Percentiles rank a stretch among this genome's conserved stretches.
phyloP scores from a whole-genome alignment of 2,888 invertebrate genomes.

The Mesorhabditis spiculigera region DNA sequence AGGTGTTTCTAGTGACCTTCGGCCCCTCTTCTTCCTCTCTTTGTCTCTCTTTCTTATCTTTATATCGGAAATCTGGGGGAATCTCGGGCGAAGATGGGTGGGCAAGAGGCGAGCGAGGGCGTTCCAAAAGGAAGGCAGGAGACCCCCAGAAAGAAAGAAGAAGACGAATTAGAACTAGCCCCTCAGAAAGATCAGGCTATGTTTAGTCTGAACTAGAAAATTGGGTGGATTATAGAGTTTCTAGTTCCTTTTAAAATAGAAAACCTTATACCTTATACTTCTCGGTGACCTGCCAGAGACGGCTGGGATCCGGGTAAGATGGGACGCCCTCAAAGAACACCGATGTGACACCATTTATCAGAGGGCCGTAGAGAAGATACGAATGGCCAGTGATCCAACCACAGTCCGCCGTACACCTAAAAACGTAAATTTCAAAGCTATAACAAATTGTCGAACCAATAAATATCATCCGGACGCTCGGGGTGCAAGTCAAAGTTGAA shows the following conservation, averaged over 20 bases:
- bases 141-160: too few relatives aligned
- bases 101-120: too few relatives aligned
- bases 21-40: too few relatives aligned
- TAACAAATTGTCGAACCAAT: slow-evolving; percentile 65
- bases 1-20: too few relatives aligned
- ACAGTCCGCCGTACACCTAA: slow-evolving; percentile 81
- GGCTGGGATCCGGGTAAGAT: slow-evolving; percentile 83
- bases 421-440: not conserved
- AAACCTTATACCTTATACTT: slow-evolving; percentile 72
- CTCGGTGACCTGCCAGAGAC: slow-evolving; percentile 87
- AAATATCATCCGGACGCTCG: slow-evolving; percentile 60
- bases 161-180: too few relatives aligned
- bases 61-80: too few relatives aligned
- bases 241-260: not conserved
- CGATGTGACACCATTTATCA: slow-evolving; percentile 87
- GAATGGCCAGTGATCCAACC: slow-evolving; percentile 74
- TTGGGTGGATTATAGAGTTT: not conserved
- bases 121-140: too few relatives aligned
- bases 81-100: too few relatives aligned
- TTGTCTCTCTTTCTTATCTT: too few relatives aligned
- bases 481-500: slow-evolving; percentile 73
- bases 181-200: too few relatives aligned
- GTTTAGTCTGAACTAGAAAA: too few relatives aligned
- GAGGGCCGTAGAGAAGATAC: slow-evolving; percentile 80
- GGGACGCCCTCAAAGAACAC: slow-evolving; percentile 90